A percentile compares a stretch with the other conserved stretches of the same genome.
Evolutionary conservation across 2,113 vertebrate genomes (phyloP).

Genomic region (Stigmatopora nigra): DNA sequence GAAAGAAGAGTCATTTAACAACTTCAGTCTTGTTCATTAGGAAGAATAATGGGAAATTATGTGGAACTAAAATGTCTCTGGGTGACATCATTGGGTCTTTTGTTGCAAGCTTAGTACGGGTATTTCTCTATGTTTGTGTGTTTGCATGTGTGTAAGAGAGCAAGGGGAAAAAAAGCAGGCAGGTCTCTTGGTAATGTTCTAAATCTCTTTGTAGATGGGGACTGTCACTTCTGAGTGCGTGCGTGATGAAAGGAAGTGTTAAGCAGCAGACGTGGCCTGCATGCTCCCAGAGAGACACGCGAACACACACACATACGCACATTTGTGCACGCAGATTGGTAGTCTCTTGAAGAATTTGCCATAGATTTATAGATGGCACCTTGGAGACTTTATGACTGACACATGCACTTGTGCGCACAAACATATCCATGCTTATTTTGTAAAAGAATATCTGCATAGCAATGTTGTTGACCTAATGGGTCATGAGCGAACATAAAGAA

Average conservation of each 20-base stretch:
- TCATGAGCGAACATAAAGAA: background rate
- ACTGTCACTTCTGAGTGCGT: slow-evolving; percentile 70
- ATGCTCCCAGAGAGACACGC: slow-evolving; percentile 55
- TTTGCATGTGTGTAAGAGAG: slow-evolving; percentile 15
- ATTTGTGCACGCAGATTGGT: slow-evolving; percentile 27
- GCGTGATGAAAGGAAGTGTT: slow-evolving; percentile 67
- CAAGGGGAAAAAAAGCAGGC: slow-evolving; percentile 41
- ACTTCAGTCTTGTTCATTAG: slow-evolving; percentile 60
- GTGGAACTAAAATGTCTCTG: slow-evolving; percentile 56
- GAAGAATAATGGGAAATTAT: slow-evolving; percentile 63
- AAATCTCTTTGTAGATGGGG: slow-evolving; percentile 66
- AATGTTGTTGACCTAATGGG: background rate
- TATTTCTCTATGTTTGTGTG: slow-evolving; percentile 46
- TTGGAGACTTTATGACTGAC: slow-evolving; percentile 38
- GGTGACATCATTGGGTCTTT: slow-evolving; percentile 56
- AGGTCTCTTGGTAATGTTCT: slow-evolving; percentile 65
- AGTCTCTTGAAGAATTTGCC: slow-evolving; percentile 54
- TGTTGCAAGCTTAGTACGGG: slow-evolving; percentile 41
- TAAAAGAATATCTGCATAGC: slow-evolving; percentile 9
- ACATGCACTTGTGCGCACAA: slow-evolving; percentile 8
- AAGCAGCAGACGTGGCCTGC: slow-evolving; percentile 55
- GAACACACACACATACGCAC: background rate
- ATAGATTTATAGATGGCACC: slow-evolving; percentile 51
- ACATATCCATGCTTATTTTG: slow-evolving; percentile 12
- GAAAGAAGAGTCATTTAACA: slow-evolving; percentile 47